Base-by-base conservation (phyloP, 2,888 invertebrate species). In the Brachypalpus laphriformis region DNA sequence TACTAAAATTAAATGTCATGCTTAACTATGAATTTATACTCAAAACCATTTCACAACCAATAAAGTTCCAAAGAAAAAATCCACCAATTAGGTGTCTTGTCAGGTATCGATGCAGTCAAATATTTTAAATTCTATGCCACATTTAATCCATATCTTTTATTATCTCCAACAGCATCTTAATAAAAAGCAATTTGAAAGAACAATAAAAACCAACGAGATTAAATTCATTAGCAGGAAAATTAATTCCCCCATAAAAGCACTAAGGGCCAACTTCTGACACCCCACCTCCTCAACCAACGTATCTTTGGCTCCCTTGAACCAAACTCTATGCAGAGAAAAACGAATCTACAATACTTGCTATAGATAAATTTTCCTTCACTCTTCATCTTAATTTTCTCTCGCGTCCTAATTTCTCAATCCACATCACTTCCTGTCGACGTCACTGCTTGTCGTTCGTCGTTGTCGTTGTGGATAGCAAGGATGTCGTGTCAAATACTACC, bases 181-280 rank as follows among this genome's bases (percentile, higher is more conserved):
- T 37, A 47, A 51, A 68, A 63, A 47, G 22, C 61, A 40, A 74
- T 74, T 70, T 40, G 2, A 40, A 66, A 56, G 40, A 74, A 74
- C 74, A 83, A 83, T 80, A 72, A 71, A 72, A 72, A 47, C 61
- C 61, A 59, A 56, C 68, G 42, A 70, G 70, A 74, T 83, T 83
- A 80, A 83, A 80, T 74, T 80, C 80, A 83, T 80, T 83, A 83
- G 57, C 80, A 80, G 40, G 18, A 11, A 83, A 78, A 83, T 80
- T 83, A 83, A 83, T 83, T 74, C 45, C 28, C 74, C 68, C 56
- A 78, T 74, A 56, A 82, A 72, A 68, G 42, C 57, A 49, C 47
- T 63, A 54, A 68, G 34, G 8, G 22, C 16, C 22, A 14, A 76
- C 37, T 61, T 31, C 51, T 25, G 9, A 37, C 22, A 11, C 40